These are phyloP conservation scores for Bradysia coprophila DNA, from an alignment of 1,140 invertebrate genomes.

Conservation along the genomic window DNA sequence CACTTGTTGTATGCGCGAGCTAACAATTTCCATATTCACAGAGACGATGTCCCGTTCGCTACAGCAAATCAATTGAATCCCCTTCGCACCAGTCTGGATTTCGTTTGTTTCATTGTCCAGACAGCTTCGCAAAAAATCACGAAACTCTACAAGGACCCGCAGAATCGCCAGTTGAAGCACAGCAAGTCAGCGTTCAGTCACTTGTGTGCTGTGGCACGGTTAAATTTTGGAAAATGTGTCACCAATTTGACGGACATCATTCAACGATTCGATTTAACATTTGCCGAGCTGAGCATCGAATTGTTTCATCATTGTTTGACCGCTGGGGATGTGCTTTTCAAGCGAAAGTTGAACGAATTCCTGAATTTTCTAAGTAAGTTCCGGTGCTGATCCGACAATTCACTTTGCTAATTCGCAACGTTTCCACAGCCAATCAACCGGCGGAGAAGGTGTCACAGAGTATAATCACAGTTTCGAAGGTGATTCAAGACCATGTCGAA, in stretches of 20 bases:
- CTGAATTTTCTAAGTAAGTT: constrained; percentile 27
- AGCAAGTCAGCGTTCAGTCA: constrained; percentile 15
- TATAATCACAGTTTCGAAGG: background rate
- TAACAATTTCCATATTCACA: constrained; percentile 3
- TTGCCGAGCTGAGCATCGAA: constrained; percentile 25
- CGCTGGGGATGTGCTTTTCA: constrained; percentile 25
- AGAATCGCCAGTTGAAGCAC: constrained; percentile 17
- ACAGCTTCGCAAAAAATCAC: constrained; percentile 10
- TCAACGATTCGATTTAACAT: constrained; percentile 24
- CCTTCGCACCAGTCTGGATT: constrained; percentile 10
- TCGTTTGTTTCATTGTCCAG: constrained; percentile 16
- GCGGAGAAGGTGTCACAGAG: background rate
- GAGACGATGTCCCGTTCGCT: constrained; percentile 17
- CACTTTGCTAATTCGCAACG: no score
- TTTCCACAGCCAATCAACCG: no score
- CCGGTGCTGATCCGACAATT: no score
- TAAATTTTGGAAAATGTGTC: constrained; percentile 24
- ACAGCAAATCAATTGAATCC: constrained; percentile 8
- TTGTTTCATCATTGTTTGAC: constrained; percentile 32
- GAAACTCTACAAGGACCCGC: constrained; percentile 13
- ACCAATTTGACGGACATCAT: constrained; percentile 14
- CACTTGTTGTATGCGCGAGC: background rate
- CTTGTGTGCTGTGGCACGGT: constrained; percentile 17
- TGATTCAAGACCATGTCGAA: background rate
- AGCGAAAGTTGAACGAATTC: constrained; percentile 25